A percentile compares a stretch with the other conserved stretches of the same genome.
phyloP scores from a whole-genome alignment of 2,888 invertebrate genomes.

The Hemistola chrysoprasaria region DNA sequence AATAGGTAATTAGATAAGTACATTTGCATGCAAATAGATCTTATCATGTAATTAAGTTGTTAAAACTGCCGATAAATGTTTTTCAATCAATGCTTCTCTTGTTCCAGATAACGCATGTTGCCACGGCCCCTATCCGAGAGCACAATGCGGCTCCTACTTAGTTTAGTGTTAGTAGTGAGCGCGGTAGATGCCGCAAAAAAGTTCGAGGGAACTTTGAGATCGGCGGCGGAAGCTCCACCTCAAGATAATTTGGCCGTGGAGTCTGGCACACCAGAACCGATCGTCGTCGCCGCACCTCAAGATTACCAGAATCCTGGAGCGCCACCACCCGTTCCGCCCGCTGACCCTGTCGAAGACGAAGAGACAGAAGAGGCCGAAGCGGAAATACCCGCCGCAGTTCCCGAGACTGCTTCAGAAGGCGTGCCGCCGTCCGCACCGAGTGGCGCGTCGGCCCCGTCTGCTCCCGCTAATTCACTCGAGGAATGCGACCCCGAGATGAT shows the following conservation, averaged over 20 bases:
- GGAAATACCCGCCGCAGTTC: slow-evolving; percentile 51
- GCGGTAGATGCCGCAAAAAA: slow-evolving; percentile 74
- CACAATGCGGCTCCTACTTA: slow-evolving; percentile 73
- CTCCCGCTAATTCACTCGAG: slow-evolving; percentile 83
- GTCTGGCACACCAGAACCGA: slow-evolving; percentile 68
- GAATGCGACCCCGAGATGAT: slow-evolving; percentile 95
- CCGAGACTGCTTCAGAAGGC: slow-evolving; percentile 72
- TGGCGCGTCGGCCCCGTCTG: slow-evolving; percentile 75
- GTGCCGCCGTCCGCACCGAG: slow-evolving; percentile 77
- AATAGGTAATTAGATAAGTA: slow-evolving; percentile 46
- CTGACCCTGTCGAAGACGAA: slow-evolving; percentile 26
- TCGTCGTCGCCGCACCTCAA: slow-evolving; percentile 69
- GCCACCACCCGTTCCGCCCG: slow-evolving; percentile 51
- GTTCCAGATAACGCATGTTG: slow-evolving; percentile 76
- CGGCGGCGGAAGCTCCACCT: slow-evolving; percentile 74
- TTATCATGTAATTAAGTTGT: slow-evolving; percentile 55
- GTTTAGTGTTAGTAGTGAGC: slow-evolving; percentile 69
- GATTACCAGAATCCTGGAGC: slow-evolving; percentile 71
- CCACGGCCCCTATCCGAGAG: slow-evolving; percentile 64
- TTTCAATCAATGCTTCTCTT: slow-evolving; percentile 61
- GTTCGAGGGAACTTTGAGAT: slow-evolving; percentile 72
- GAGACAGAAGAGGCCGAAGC: slow-evolving; percentile 35
- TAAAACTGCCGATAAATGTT: slow-evolving; percentile 49
- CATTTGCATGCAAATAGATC: slow-evolving; percentile 46
- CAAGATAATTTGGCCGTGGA: slow-evolving; percentile 76